phyloP scores from a whole-genome alignment of 2,888 invertebrate genomes.

The Pollenia griseotomentosa region DNA sequence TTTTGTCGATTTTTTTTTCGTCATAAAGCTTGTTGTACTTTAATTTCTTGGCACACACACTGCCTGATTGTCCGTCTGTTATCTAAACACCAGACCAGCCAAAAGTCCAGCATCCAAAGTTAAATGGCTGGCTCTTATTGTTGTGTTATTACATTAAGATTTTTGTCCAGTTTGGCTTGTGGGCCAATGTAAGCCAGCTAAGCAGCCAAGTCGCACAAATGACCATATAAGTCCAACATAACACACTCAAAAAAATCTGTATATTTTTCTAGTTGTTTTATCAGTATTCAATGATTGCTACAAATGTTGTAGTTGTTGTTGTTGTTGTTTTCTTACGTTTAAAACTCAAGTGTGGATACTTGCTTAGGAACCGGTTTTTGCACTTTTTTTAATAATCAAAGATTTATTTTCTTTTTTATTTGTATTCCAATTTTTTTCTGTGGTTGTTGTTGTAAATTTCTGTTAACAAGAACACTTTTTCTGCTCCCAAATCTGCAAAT shows the following conservation, averaged over 20 bases:
- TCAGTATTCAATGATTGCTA: conserved; percentile 68
- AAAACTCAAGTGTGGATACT: conserved; percentile 67
- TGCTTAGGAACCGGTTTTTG: conserved; percentile 74
- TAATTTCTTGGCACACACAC: conserved; percentile 62
- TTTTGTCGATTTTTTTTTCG: conserved; percentile 33
- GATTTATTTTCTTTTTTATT: conserved; percentile 68
- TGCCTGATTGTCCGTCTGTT: neutral
- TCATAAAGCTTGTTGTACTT: conserved; percentile 38
- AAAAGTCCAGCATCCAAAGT: conserved; percentile 62
- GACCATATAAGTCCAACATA: conserved; percentile 68
- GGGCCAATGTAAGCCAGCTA: conserved; percentile 72
- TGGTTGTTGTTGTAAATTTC: conserved; percentile 45
- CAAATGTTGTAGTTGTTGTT: conserved; percentile 60
- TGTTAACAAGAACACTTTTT: conserved; percentile 64
- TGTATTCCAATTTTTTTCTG: conserved; percentile 17
- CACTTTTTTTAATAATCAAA: conserved; percentile 64
- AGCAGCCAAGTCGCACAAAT: conserved; percentile 68
- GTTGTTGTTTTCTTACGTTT: conserved; percentile 61
- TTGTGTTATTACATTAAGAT: conserved; percentile 67
- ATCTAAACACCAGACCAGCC: conserved; percentile 39
- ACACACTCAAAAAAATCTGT: conserved; percentile 51
- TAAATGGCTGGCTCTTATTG: conserved; percentile 30
- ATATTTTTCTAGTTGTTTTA: conserved; percentile 43
- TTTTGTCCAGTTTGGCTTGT: conserved; percentile 74
- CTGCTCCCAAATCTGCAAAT: conserved; percentile 30